Percentiles rank a stretch among this genome's conserved stretches.
These are phyloP conservation scores for Triplophysa tibetana DNA, from an alignment of 2,113 vertebrate species.

Conservation along the genomic window DNA sequence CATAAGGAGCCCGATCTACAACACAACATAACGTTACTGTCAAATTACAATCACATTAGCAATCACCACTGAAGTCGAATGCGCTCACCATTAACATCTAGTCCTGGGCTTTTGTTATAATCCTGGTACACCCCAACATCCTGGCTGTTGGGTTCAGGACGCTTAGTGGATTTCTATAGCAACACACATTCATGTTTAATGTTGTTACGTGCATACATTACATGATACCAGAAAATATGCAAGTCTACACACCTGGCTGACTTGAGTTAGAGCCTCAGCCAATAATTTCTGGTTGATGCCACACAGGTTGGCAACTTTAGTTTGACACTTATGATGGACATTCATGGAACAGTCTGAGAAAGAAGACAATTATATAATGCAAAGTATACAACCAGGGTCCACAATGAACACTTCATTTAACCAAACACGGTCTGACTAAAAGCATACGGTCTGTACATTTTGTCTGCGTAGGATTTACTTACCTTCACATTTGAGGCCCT, in stretches of 20 bases:
- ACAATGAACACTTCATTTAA: too few species aligned
- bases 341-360: slow-evolving; percentile 91
- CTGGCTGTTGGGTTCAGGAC: slow-evolving; percentile 69
- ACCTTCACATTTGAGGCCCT: slow-evolving; percentile 98
- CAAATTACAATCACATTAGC: background rate
- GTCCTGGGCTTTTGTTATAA: slow-evolving; percentile 53
- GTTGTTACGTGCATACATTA: too few species aligned
- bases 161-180: slow-evolving; percentile 79
- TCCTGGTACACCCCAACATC: slow-evolving; percentile 88
- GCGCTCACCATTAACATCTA: slow-evolving; percentile 64
- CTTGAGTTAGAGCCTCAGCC: slow-evolving; percentile 91
- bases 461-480: background rate
- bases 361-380: too few species aligned
- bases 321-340: slow-evolving; percentile 88
- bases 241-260: slow-evolving; percentile 79
- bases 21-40: slow-evolving; percentile 29
- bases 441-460: too few species aligned
- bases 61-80: background rate
- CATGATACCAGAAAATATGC: background rate
- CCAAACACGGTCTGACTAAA: too few species aligned
- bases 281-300: slow-evolving; percentile 98
- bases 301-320: slow-evolving; percentile 95
- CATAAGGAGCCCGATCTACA: slow-evolving; percentile 72
- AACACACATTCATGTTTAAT: background rate
- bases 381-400: too few species aligned